These are phyloP conservation scores for Agriopis marginaria DNA, from an alignment of 2,888 invertebrate species.

Conservation along the genomic window DNA sequence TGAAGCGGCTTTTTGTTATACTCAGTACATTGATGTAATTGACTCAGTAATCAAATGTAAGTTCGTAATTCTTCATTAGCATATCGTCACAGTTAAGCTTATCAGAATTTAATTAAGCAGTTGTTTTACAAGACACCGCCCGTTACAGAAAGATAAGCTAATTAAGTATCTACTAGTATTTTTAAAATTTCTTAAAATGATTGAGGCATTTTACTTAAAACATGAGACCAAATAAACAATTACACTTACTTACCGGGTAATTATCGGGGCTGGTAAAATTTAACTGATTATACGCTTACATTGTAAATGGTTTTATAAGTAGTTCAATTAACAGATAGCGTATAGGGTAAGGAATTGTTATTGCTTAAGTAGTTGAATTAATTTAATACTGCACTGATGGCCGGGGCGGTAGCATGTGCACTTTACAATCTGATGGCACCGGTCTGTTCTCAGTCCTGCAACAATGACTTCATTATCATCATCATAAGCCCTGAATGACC, in stretches of 20 bases:
- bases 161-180: conserved; percentile 7
- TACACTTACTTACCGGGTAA: not conserved
- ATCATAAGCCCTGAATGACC: no score
- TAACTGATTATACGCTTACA: not conserved
- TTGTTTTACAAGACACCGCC: conserved; percentile 11
- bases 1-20: no score
- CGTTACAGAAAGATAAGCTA: conserved; percentile 1
- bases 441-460: no score
- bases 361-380: no score
- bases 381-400: no score
- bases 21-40: no score
- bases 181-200: conserved; percentile 6
- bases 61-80: conserved; percentile 3
- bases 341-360: no score
- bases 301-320: no score
- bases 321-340: no score
- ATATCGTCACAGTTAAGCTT: conserved; percentile 8
- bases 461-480: no score
- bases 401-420: no score
- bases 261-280: not conserved
- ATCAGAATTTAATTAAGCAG: conserved; percentile 6
- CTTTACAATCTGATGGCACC: no score
- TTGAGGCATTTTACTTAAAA: not conserved
- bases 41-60: not conserved
- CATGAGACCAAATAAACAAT: conserved; percentile 3